Evolutionary conservation across 2,797 vertebrate species (phyloP).

Genomic region (Rhabdophis nuchalis): DNA sequence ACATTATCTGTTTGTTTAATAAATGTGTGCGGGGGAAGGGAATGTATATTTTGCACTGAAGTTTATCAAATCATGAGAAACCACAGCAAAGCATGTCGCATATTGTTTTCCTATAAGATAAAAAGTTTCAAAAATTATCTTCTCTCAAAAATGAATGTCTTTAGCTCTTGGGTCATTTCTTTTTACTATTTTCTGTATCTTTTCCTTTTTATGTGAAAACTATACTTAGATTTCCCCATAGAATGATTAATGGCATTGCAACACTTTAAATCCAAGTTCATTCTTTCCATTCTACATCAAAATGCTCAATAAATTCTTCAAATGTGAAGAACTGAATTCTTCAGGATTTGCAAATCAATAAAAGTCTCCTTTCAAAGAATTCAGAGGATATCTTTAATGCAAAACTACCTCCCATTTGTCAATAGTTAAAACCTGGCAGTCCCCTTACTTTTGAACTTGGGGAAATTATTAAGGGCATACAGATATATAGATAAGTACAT

Average conservation of each 20-base stretch:
- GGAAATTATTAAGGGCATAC: constrained; percentile 70
- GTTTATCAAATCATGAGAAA: not conserved
- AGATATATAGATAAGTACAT: constrained; percentile 56
- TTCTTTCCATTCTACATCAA: not conserved
- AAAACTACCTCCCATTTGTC: constrained; percentile 60
- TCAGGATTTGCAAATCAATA: constrained; percentile 27
- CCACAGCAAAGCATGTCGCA: not conserved
- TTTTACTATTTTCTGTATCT: not conserved
- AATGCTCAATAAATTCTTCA: constrained; percentile 43
- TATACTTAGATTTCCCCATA: not conserved
- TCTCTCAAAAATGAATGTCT: not conserved
- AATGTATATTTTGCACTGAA: not conserved
- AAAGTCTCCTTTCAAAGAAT: constrained; percentile 33
- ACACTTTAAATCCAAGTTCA: not conserved
- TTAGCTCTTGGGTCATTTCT: not conserved
- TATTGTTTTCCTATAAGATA: not conserved
- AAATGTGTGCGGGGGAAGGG: not conserved
- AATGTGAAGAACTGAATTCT: constrained; percentile 41
- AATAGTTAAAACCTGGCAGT: constrained; percentile 63
- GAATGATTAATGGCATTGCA: not conserved
- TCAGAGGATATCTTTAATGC: constrained; percentile 57
- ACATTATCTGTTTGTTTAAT: not conserved
- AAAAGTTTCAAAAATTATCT: not conserved
- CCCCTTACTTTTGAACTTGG: constrained; percentile 56
- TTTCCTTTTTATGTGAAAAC: not conserved